Evolutionary conservation across 2,888 invertebrate species (phyloP).

Genomic region (Harpalus rubripes): DNA sequence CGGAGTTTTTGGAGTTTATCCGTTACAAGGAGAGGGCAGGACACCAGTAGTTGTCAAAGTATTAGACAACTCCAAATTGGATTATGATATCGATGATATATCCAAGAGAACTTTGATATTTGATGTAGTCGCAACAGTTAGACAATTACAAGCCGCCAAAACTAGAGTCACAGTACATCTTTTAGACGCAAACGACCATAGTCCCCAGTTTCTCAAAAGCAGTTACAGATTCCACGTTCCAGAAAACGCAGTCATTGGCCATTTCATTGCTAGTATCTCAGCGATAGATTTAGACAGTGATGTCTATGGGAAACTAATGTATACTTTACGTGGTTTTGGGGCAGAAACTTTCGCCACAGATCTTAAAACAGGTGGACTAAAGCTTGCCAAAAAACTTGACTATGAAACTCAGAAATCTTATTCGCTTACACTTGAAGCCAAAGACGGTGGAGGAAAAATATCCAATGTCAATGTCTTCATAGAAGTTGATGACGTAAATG

Average conservation of each 20-base stretch:
- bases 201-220: constrained; percentile 83
- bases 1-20: constrained; percentile 83
- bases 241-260: constrained; percentile 83
- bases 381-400: constrained; percentile 83
- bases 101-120: constrained; percentile 82
- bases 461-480: constrained; percentile 86
- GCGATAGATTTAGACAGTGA: constrained; percentile 88
- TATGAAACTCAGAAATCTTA: constrained; percentile 90
- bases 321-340: constrained; percentile 88
- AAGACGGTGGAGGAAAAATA: constrained; percentile 88
- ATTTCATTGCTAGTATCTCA: constrained; percentile 82
- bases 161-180: constrained; percentile 83
- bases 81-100: constrained; percentile 85
- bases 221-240: constrained; percentile 82
- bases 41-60: constrained; percentile 88
- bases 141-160: constrained; percentile 80
- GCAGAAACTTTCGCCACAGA: constrained; percentile 88
- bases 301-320: constrained; percentile 85
- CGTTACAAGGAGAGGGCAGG: constrained; percentile 84
- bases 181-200: constrained; percentile 89
- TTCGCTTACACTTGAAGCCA: constrained; percentile 88
- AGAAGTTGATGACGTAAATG: constrained; percentile 87
- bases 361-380: constrained; percentile 83
- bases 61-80: constrained; percentile 82
- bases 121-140: constrained; percentile 82